Evolutionary conservation across 2,113 vertebrate species (phyloP).

Genomic region (Seriola dumerili): DNA sequence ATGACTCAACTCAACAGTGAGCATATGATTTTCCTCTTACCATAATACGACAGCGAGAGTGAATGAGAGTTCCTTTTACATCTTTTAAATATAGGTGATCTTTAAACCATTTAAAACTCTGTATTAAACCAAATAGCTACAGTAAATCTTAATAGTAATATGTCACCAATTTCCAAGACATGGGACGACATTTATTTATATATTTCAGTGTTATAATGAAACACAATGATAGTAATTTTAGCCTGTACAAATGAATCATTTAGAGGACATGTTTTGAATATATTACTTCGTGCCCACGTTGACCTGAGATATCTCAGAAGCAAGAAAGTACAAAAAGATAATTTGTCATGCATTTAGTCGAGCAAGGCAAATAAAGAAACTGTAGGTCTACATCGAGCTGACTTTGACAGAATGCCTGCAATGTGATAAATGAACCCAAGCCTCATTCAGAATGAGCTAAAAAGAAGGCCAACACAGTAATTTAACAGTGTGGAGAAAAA

Average conservation of each 20-base stretch:
- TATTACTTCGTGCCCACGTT: background rate
- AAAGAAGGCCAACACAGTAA: constrained; percentile 2
- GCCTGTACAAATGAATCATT: background rate
- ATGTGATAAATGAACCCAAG: constrained; percentile 47
- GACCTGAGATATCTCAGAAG: constrained; percentile 4
- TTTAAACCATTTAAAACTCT: background rate
- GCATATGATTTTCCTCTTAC: background rate
- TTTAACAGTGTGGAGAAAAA: background rate
- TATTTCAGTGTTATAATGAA: constrained; percentile 9
- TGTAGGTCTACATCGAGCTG: constrained; percentile 17
- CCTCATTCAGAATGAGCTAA: constrained; percentile 3
- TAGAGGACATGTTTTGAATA: background rate
- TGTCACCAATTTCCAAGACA: constrained; percentile 5
- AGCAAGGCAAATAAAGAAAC: constrained; percentile 26
- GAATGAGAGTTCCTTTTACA: constrained; percentile 16
- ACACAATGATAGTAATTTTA: background rate
- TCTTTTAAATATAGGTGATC: background rate
- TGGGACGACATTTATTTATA: background rate
- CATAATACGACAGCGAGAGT: constrained; percentile 26
- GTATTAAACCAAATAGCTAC: background rate
- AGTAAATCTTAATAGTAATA: constrained; percentile 2
- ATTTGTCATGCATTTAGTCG: background rate
- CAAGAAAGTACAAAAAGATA: background rate
- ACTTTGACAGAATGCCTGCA: constrained; percentile 40
- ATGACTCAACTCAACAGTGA: constrained; percentile 12